Percentiles rank a stretch among this genome's conserved stretches.
These are phyloP conservation scores for Clarias pachynema DNA, from an alignment of 2,797 vertebrate species.

Conservation along the genomic window DNA sequence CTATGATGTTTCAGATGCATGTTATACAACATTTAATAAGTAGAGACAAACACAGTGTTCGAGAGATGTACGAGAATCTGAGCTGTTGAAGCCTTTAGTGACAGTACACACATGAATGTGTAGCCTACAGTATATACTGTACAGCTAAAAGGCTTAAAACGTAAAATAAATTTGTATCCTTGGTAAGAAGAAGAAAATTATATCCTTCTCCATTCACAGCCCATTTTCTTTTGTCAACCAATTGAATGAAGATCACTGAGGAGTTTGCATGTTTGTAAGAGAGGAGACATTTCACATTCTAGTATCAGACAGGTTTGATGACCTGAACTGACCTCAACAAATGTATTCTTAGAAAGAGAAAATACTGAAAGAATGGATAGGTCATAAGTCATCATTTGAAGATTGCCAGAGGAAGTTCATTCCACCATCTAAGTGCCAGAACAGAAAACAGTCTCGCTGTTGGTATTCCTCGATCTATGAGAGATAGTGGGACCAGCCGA, in stretches of 20 bases:
- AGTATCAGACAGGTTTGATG: not conserved
- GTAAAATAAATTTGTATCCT: not conserved
- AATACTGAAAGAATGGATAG: too few relatives aligned
- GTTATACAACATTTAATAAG: not conserved
- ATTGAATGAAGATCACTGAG: not conserved
- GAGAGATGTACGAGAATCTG: not conserved
- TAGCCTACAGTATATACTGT: not conserved
- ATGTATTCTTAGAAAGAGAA: too few relatives aligned
- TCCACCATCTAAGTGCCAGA: too few relatives aligned
- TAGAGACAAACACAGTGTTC: not conserved
- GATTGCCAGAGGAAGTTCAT: too few relatives aligned
- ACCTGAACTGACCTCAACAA: too few relatives aligned
- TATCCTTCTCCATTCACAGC: not conserved
- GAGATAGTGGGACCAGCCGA: too few relatives aligned
- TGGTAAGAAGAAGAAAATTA: not conserved
- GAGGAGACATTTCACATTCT: not conserved
- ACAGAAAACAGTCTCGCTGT: too few relatives aligned
- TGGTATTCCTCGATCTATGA: too few relatives aligned
- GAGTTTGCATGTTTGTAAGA: not conserved
- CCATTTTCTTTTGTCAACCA: not conserved
- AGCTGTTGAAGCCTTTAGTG: not conserved
- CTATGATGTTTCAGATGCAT: not conserved
- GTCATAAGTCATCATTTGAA: too few relatives aligned
- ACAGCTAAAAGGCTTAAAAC: not conserved
- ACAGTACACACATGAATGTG: not conserved